Evolutionary conservation across 2,888 invertebrate species (phyloP), one percentile per base, ranked within the genome.

Genomic region (Hypercompe scribonia): DNA sequence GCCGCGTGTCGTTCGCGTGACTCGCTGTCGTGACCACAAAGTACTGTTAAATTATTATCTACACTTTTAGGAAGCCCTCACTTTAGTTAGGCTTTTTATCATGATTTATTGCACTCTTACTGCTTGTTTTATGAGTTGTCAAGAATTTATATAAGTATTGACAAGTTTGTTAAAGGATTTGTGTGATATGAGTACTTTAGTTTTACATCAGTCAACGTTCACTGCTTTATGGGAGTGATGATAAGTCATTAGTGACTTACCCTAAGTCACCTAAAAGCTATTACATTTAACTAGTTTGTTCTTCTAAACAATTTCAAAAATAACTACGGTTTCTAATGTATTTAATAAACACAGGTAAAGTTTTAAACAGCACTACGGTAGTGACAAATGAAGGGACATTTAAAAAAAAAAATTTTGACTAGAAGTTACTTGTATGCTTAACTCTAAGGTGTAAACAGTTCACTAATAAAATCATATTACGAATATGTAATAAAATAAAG

Each of bases 1-100:
- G 78, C 76, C 78, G 74, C 73, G 79, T 73, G 71, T n/a, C 42
- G 70, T 42, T 91, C 88, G 92, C 92, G 92, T 92, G 92, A 91
- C 90, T 85, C 76, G 80, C 8, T 80, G 81, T 85, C 85, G 88
- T 88, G 89, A 89, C 88, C 83, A 81, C 81, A 81, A 70, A 87
- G 88, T 89, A 86, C 87, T 85, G 87, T 89, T 90, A 89, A 91
- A 91, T 89, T 88, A 90, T 91, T 92, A 92, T 90, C 91, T 90
- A 89, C 87, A 90, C 89, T 90, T 89, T 90, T 88, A 88, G 86
- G 80, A 81, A 77, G 75, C 87, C 83, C 86, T 83, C 73, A 68
- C 71, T 74, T 85, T 84, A 84, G 76, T 81, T 81, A 86, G 81
- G 83, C 82, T 81, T 81, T 87, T 89, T 90, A 90, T 92, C 89